Conservation (phyloP, 1,140 invertebrate species). For the Tetranychus cinnabarinus region DNA sequence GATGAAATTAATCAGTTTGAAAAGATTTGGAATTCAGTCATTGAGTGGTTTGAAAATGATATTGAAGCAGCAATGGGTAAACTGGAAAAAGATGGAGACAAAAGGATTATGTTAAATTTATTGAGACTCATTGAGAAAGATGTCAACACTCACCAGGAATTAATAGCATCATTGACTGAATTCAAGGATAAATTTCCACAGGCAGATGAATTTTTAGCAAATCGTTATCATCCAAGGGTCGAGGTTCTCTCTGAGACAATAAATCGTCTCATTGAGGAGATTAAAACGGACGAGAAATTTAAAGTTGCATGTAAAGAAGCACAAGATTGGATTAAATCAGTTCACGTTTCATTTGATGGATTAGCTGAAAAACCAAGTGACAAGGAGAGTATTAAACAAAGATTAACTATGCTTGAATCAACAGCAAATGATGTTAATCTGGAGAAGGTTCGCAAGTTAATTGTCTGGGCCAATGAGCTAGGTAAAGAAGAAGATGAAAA, state of each 20-base stretch:
- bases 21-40: constrained; percentile 25
- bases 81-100: constrained; percentile 4
- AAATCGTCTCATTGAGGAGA: constrained; percentile 17
- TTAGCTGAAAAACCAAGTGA: constrained; percentile 35
- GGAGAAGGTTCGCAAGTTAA: too few species aligned
- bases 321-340: constrained; percentile 22
- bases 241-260: neutral
- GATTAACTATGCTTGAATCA: neutral
- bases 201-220: constrained; percentile 33
- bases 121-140: constrained; percentile 12
- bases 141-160: constrained; percentile 9
- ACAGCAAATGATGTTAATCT: too few species aligned
- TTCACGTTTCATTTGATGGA: constrained; percentile 41
- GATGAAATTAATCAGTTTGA: constrained; percentile 56
- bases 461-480: too few species aligned
- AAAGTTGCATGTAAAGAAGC: neutral
- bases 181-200: neutral
- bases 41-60: constrained; percentile 44
- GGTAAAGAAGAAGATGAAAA: neutral
- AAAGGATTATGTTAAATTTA: constrained; percentile 1
- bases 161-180: neutral
- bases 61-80: constrained; percentile 53
- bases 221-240: constrained; percentile 28
- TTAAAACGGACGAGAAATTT: constrained; percentile 8
- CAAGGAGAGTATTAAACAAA: constrained; percentile 12